A percentile compares a stretch with the other conserved stretches of the same genome.
These are phyloP conservation scores for Flexamia atlantica DNA, from an alignment of 2,888 invertebrate species.

Conservation along the genomic window DNA sequence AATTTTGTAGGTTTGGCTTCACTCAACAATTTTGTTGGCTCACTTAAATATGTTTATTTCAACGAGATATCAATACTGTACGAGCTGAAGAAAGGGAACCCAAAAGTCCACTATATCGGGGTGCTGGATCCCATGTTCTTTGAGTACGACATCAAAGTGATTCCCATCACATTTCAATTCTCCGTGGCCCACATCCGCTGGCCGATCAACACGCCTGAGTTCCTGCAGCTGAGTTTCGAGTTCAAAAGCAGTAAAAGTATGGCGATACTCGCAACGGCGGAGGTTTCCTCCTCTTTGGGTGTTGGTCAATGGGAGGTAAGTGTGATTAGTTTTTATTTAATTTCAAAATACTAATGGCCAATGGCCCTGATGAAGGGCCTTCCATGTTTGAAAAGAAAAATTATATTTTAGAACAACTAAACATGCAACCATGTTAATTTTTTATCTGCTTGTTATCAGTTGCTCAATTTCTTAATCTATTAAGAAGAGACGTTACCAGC, in stretches of 20 bases:
- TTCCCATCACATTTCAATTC: conserved; percentile 95
- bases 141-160: conserved; percentile 90
- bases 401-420: too few species aligned
- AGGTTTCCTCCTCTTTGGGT: conserved; percentile 84
- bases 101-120: conserved; percentile 90
- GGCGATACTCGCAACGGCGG: conserved; percentile 92
- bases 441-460: too few species aligned
- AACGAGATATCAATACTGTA: conserved; percentile 95
- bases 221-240: conserved; percentile 88
- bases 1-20: conserved; percentile 82
- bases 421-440: too few species aligned
- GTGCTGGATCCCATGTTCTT: conserved; percentile 90
- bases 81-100: conserved; percentile 90
- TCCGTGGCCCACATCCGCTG: conserved; percentile 94
- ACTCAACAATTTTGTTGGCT: conserved; percentile 92
- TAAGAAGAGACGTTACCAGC: too few species aligned
- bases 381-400: too few species aligned
- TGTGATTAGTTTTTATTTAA: conserved; percentile 53
- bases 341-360: too few species aligned
- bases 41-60: conserved; percentile 94
- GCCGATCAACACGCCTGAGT: conserved; percentile 85
- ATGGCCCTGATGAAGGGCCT: too few species aligned
- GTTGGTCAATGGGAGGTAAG: conserved; percentile 93
- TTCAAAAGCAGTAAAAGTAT: conserved; percentile 91
- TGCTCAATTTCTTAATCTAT: too few species aligned